These are phyloP conservation scores for Euclidia mi DNA, from an alignment of 2,888 invertebrate genomes.

Conservation along the genomic window DNA sequence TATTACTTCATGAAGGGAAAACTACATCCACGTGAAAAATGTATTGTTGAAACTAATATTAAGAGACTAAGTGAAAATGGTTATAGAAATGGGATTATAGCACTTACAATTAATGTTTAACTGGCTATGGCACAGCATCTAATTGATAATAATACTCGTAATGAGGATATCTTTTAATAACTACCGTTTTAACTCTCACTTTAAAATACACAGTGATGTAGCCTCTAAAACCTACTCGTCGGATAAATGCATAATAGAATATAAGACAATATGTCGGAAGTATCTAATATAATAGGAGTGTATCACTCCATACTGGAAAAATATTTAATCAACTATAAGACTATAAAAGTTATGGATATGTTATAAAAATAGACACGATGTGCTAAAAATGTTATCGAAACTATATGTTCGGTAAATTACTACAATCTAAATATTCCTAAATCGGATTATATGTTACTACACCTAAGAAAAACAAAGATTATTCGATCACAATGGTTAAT, in stretches of 20 bases:
- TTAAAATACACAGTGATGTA: constrained; percentile 8
- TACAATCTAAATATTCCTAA: constrained; percentile 23
- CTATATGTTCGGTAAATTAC: constrained; percentile 10
- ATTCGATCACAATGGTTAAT: constrained; percentile 69
- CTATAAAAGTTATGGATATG: constrained; percentile 44
- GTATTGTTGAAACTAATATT: background rate
- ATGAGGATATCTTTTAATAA: background rate
- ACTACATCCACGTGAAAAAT: too few species aligned
- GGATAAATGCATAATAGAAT: constrained; percentile 2
- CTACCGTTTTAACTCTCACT: constrained; percentile 2
- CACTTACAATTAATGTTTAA: background rate
- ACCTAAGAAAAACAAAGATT: constrained; percentile 37
- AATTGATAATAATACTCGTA: constrained; percentile 1
- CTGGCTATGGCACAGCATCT: constrained; percentile 32
- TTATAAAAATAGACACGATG: constrained; percentile 45
- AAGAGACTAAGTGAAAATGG: background rate
- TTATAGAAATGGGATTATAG: background rate
- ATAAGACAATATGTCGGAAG: background rate
- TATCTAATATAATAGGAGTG: constrained; percentile 3
- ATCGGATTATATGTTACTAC: constrained; percentile 21
- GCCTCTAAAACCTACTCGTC: background rate
- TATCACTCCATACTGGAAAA: constrained; percentile 17
- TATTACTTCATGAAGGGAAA: too few species aligned
- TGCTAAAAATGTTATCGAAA: constrained; percentile 25
- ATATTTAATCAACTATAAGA: constrained; percentile 23